Conservation (phyloP, 2,888 invertebrate species). For the Amorpha juglandis region DNA sequence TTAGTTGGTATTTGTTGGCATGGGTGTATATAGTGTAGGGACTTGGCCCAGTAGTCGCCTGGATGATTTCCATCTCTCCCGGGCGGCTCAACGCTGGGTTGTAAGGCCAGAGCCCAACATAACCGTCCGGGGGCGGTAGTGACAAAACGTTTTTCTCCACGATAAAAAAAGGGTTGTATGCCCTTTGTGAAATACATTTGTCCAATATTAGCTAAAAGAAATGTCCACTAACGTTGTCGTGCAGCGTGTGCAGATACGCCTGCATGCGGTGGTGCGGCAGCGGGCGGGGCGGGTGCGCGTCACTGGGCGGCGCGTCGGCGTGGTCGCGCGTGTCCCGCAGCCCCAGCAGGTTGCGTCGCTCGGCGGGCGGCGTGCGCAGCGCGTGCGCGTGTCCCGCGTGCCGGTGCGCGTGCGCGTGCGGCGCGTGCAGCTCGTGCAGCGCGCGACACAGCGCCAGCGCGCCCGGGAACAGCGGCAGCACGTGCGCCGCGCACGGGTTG, state of each 20-base stretch:
- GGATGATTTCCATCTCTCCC: too few species aligned
- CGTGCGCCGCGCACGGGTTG: conserved; percentile 93
- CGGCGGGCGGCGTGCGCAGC: conserved; percentile 89
- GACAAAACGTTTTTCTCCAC: too few species aligned
- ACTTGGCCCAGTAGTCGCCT: too few species aligned
- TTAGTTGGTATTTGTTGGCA: too few species aligned
- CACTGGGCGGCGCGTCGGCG: conserved; percentile 84
- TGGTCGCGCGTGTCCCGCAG: conserved; percentile 79
- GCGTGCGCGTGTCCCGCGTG: conserved; percentile 88
- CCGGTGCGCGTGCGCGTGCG: conserved; percentile 85
- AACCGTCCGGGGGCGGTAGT: too few species aligned
- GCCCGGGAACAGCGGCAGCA: conserved; percentile 91
- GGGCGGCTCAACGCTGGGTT: too few species aligned
- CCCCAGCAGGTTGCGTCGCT: conserved; percentile 90
- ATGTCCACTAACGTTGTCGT: conserved; percentile 86
- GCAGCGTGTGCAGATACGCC: conserved; percentile 89
- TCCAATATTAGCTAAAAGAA: too few species aligned
- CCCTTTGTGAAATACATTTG: too few species aligned
- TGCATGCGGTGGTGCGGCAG: conserved; percentile 93
- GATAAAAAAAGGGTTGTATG: too few species aligned
- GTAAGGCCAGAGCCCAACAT: too few species aligned
- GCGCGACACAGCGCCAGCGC: conserved; percentile 91
- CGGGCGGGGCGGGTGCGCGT: conserved; percentile 88
- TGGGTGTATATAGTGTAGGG: too few species aligned
- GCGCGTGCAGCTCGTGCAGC: conserved; percentile 91